phyloP scores from a whole-genome alignment of 2,888 invertebrate genomes.

The Caenorhabditis sp. region DNA sequence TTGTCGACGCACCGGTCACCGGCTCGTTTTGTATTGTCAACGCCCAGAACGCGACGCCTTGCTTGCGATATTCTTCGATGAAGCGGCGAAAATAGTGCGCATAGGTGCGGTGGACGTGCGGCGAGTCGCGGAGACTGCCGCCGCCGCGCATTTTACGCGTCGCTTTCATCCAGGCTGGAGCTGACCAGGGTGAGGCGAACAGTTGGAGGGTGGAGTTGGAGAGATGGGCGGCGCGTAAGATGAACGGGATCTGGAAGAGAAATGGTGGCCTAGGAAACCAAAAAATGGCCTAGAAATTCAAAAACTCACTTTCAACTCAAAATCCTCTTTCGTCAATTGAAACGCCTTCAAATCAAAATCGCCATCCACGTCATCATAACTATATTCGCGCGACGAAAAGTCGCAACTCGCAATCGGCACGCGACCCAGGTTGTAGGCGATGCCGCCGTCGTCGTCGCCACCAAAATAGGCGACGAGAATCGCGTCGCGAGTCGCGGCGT shows the following conservation, averaged over 20 bases:
- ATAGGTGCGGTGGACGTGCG: conserved; percentile 56
- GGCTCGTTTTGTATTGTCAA: conserved; percentile 84
- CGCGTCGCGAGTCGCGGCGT: conserved; percentile 6
- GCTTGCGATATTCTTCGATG: conserved; percentile 79
- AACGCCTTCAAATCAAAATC: conserved; percentile 76
- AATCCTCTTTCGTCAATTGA: conserved; percentile 78
- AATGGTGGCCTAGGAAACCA: background rate
- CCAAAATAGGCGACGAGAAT: conserved; percentile 32
- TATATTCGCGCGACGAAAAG: conserved; percentile 83
- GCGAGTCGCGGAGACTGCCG: conserved; percentile 32
- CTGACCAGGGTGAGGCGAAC: conserved; percentile 75
- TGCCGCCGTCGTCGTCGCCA: too few species aligned
- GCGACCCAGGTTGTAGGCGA: conserved; percentile 75
- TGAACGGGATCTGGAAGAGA: conserved; percentile 57
- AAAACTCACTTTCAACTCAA: conserved; percentile 75
- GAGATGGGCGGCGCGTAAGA: conserved; percentile 43
- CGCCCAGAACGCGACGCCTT: conserved; percentile 79
- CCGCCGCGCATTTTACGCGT: conserved; percentile 72
- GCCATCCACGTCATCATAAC: conserved; percentile 78
- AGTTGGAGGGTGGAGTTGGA: conserved; percentile 66
- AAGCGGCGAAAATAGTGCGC: conserved; percentile 83
- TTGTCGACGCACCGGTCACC: conserved; percentile 73
- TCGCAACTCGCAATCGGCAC: conserved; percentile 86
- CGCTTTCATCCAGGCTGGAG: conserved; percentile 76
- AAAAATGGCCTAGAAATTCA: too few species aligned